Evolutionary conservation across 1,140 invertebrate species (phyloP), one percentile per base, ranked within the genome.

Genomic region (Xylocopa sonorina): DNA sequence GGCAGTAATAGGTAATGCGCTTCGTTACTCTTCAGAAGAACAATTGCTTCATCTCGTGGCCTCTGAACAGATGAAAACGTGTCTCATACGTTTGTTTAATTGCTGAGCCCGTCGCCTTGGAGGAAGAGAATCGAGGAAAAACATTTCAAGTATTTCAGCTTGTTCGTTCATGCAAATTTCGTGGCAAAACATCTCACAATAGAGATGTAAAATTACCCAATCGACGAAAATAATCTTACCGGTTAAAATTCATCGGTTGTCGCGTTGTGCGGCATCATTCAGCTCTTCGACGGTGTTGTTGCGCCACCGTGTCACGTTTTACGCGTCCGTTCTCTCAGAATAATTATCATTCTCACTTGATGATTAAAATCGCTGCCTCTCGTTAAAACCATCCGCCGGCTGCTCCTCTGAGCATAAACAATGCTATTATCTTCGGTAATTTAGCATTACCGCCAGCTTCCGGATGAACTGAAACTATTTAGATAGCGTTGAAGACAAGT

Each of bases 171-270:
- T 27, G 24, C 24, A 29, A 58, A 32, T 16, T 32, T n/a, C n/a
- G 7, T 57, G 34, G 18, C 1, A n/a, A 51, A n/a, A n/a, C 6
- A 32, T 24, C 34, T 63, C 21, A 4, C 18, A 10, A 7, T 18
- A 9, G 12, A 34, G 10, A 7, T 41, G 5, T 5, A 18, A 55
- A 41, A 21, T 41, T 55, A 69, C 27, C 7, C 50, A 27, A 38
- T 38, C 66, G 48, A 53, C 14, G 32, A 69, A 69, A 41, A 69
- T 69, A 69, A 34, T 34, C 24, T 14, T 6, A 18, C 38, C 32
- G 34, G 48, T 68, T 53, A 69, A 69, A 27, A 69, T 69, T 69
- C 67, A 41, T 21, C 18, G 21, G 18, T 14, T 6, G 34, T 34
- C n/a, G 32, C n/a, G 6, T 53, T 41, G 21, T 21, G 9, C 27